Evolutionary conservation across 2,113 vertebrate species (phyloP).

Genomic region (Micronycteris hirsuta): DNA sequence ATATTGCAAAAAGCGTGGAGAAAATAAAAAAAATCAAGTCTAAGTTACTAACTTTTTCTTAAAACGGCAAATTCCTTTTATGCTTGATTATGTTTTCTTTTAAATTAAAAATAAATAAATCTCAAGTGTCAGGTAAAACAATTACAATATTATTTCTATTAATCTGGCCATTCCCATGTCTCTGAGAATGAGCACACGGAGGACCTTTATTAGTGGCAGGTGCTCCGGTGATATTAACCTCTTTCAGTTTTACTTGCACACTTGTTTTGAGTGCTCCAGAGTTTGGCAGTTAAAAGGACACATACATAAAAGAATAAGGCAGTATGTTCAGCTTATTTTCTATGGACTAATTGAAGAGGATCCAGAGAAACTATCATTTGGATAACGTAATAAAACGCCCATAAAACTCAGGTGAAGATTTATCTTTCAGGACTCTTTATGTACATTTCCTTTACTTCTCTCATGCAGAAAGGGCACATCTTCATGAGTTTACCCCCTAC

Average conservation of each 20-base stretch:
- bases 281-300: neutral
- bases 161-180: neutral
- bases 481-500: neutral
- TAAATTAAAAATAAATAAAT: neutral
- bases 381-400: neutral
- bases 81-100: neutral
- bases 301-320: neutral
- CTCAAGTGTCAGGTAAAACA: neutral
- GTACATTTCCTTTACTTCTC: neutral
- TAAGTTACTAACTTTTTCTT: neutral
- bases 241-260: neutral
- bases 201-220: neutral
- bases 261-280: neutral
- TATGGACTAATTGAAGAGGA: neutral
- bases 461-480: neutral
- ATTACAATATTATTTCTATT: neutral
- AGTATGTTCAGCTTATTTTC: neutral
- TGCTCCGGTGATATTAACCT: neutral
- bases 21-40: neutral
- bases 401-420: neutral
- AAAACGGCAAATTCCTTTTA: slow-evolving; percentile 23
- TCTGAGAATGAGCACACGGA: neutral
- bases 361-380: neutral
- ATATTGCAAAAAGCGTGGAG: neutral
- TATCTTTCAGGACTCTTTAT: neutral